These are phyloP conservation scores for Campylorhamphus procurvoides DNA, from an alignment of 2,113 vertebrate species.

Conservation along the genomic window DNA sequence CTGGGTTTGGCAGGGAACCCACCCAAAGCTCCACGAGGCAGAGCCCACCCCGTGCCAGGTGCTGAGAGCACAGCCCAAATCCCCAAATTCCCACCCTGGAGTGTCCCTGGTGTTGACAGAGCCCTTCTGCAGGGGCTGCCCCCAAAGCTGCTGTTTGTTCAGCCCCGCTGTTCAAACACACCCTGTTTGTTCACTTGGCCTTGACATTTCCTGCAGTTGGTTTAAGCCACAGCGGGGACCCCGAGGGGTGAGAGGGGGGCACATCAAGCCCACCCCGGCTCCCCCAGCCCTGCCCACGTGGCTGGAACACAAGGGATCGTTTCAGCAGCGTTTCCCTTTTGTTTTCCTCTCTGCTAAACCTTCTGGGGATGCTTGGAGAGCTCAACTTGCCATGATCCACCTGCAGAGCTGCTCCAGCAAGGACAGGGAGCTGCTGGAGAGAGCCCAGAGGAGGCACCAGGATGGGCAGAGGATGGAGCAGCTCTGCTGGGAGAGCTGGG, in stretches of 20 bases:
- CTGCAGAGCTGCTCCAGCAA: not conserved
- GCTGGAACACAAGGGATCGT: not conserved
- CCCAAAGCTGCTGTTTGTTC: not conserved
- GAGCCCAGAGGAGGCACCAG: not conserved
- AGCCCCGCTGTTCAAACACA: not conserved
- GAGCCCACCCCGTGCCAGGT: not conserved
- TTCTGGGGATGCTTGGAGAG: not conserved
- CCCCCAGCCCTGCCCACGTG: not conserved
- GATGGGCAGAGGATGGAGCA: not conserved
- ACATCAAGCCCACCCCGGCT: not conserved
- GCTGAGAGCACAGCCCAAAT: not conserved
- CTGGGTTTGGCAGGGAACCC: no score
- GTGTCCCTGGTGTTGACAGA: not conserved
- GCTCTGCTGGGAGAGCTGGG: not conserved
- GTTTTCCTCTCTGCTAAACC: not conserved
- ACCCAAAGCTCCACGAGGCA: no score
- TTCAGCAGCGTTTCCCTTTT: not conserved
- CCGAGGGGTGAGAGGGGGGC: not conserved
- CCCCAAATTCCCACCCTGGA: not conserved
- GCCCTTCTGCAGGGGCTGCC: not conserved
- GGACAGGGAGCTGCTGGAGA: not conserved
- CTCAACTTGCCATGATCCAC: not conserved
- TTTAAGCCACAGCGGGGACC: not conserved
- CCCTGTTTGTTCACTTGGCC: not conserved
- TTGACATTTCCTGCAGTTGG: not conserved